Percentiles rank a stretch among this genome's conserved stretches.
Conservation (phyloP, 2,888 invertebrate genomes). For the Branchipolynoe longqiensis region DNA sequence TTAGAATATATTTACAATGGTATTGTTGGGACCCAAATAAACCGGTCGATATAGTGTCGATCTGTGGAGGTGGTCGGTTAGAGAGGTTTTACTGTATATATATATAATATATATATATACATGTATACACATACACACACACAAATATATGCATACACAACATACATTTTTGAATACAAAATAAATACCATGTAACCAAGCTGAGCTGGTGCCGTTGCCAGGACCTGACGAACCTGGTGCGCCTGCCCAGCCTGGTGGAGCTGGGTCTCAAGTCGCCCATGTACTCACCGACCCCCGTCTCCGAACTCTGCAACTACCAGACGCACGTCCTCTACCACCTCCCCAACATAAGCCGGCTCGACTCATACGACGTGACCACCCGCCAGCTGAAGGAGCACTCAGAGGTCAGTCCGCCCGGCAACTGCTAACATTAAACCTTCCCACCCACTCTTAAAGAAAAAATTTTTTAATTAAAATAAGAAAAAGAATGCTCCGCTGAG, state of each 20-base stretch:
- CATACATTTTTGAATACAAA: too few relatives aligned
- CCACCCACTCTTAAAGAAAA: neutral
- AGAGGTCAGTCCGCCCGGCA: constrained; percentile 72
- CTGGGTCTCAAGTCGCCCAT: constrained; percentile 79
- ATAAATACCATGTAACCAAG: too few relatives aligned
- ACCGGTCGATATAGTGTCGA: too few relatives aligned
- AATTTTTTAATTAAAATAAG: neutral
- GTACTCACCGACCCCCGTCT: constrained; percentile 78
- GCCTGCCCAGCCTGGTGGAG: constrained; percentile 73
- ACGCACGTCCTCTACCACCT: constrained; percentile 81
- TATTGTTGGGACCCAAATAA: too few relatives aligned
- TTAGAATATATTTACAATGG: too few relatives aligned
- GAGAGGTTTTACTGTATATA: too few relatives aligned
- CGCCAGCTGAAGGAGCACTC: constrained; percentile 78
- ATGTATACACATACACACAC: too few relatives aligned
- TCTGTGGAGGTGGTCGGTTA: too few relatives aligned
- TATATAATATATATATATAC: too few relatives aligned
- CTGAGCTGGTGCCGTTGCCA: too few relatives aligned
- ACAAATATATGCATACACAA: too few relatives aligned
- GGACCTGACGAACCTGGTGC: constrained; percentile 79
- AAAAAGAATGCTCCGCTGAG: neutral
- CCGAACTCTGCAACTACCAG: constrained; percentile 80
- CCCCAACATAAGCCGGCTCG: constrained; percentile 76
- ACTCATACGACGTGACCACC: constrained; percentile 78
- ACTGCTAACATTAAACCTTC: neutral